Base-by-base conservation (phyloP, 1,140 invertebrate genomes). In the Pteromalus puparum region DNA sequence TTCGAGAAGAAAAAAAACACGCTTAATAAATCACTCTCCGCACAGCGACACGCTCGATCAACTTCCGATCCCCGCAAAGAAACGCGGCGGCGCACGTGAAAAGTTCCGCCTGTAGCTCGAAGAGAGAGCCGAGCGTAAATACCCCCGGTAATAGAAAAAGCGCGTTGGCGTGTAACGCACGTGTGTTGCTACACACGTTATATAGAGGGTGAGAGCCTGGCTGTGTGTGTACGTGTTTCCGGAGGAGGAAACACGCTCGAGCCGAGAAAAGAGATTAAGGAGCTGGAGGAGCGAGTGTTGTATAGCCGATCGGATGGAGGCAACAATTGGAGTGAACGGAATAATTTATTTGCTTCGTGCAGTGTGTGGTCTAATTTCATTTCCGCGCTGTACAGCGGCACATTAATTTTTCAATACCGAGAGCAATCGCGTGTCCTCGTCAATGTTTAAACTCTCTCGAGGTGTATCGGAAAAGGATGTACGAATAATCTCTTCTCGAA, bases 11-110 rank as follows among this genome's bases (percentile, higher is more conserved):
- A 75, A 65, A 46, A 42, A 75, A 75, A 65, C 28, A 42, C 38
- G 65, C 30, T 68, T 48, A 70, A 80, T 80, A 80, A 80, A 67
- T 80, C 78, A 80, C 78, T 80, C 78, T 24, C 28, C 21, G 34
- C 38, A 10, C 28, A 30, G 70, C 70, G 10, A 5, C n/a, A 48
- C 76, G 76, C 12, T 34, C 76, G 76, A 78, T 78, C 76, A 34
- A 78, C 76, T 65, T 7, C 10, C 28, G 48, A 78, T 78, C 28
- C 48, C 48, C 73, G 42, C 38, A 46, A 75, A 75, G 73, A 75
- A 75, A 75, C 73, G 34, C 18, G 73, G 34, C 18, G 73, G 10
- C 38, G 38, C 34, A 75, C 24, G 73, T 75, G 73, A 75, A 75
- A 75, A 75, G 73, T 75, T 75, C 73, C 34, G 61, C n/a, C 61